These are phyloP conservation scores for Theodoxus fluviatilis DNA, from an alignment of 2,888 invertebrate species.

Conservation along the genomic window DNA sequence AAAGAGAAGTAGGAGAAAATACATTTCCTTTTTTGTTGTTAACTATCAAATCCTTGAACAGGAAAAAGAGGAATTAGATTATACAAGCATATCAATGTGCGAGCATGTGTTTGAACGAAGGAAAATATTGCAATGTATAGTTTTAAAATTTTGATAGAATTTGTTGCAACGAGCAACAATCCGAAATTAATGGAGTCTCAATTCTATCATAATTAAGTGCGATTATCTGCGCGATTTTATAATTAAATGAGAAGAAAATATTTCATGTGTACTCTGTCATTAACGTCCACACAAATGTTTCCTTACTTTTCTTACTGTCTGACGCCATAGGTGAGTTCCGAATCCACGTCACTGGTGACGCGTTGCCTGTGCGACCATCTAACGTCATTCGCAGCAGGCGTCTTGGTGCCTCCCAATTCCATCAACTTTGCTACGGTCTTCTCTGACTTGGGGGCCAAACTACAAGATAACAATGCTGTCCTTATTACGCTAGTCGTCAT, in stretches of 20 bases:
- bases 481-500: constrained; percentile 60
- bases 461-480: constrained; percentile 63
- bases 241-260: not conserved
- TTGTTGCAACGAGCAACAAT: too few relatives aligned
- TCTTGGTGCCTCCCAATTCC: constrained; percentile 63
- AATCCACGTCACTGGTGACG: constrained; percentile 39
- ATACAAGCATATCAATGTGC: too few relatives aligned
- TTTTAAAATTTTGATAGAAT: too few relatives aligned
- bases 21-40: too few relatives aligned
- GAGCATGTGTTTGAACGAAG: too few relatives aligned
- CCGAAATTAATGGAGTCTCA: too few relatives aligned
- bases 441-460: constrained; percentile 52
- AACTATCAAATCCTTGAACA: too few relatives aligned
- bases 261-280: not conserved
- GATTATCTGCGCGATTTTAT: not conserved
- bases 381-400: constrained; percentile 46
- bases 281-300: not conserved
- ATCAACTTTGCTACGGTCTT: constrained; percentile 65
- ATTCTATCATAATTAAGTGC: too few relatives aligned
- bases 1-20: too few relatives aligned
- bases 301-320: not conserved
- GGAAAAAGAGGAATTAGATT: too few relatives aligned
- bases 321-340: constrained; percentile 35
- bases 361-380: constrained; percentile 44
- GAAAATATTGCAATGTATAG: too few relatives aligned